Evolutionary conservation across 2,113 vertebrate species (phyloP).

Genomic region (Anser brachyrhynchus): DNA sequence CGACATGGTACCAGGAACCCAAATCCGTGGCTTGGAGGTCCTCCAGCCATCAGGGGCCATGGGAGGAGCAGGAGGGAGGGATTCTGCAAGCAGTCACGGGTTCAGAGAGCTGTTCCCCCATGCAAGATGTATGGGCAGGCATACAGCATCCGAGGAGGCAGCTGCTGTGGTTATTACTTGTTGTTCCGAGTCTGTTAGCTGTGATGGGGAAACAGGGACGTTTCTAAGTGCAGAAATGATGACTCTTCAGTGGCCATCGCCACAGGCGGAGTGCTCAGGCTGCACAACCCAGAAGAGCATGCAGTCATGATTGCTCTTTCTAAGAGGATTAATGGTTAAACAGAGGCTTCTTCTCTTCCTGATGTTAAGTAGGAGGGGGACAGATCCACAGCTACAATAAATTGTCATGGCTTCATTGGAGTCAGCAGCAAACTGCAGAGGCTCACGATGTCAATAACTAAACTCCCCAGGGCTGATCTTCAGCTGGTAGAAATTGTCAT

Average conservation of each 20-base stretch:
- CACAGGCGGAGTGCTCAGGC: background rate
- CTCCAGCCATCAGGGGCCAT: background rate
- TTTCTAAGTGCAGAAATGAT: background rate
- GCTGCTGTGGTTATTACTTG: background rate
- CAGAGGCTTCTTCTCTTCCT: background rate
- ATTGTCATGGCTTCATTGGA: background rate
- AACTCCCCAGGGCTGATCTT: slow-evolving; percentile 33
- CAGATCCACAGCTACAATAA: slow-evolving; percentile 20
- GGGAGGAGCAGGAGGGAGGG: background rate
- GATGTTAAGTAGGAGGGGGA: background rate
- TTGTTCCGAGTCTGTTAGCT: background rate
- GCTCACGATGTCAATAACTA: slow-evolving; percentile 1
- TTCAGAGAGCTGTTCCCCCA: background rate
- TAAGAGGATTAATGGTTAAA: background rate
- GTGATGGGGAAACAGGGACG: background rate
- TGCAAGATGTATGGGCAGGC: background rate
- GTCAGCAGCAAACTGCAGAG: slow-evolving; percentile 42
- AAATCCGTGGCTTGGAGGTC: background rate
- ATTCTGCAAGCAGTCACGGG: background rate
- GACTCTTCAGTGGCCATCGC: background rate
- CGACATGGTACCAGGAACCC: background rate
- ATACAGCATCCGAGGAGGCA: background rate
- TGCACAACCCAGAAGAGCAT: background rate
- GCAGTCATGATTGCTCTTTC: background rate
- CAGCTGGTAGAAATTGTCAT: background rate